Base-by-base conservation (phyloP, 2,888 invertebrate species). In the Polyommatus iphigenia region DNA sequence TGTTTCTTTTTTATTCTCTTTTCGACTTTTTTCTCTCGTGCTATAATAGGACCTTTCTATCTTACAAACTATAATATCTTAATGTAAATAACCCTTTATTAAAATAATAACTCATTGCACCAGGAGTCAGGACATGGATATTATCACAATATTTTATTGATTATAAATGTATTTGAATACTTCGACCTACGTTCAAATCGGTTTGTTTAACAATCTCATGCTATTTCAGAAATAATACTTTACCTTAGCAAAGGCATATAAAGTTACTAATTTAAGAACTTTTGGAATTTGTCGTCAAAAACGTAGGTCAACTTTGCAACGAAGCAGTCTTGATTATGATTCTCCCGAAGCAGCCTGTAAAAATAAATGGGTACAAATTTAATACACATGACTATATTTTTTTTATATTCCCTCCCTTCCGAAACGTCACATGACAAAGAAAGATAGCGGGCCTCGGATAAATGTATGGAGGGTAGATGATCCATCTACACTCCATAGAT, bases 341-440 rank as follows among this genome's bases (percentile, higher is more conserved):
- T 73, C 73, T 46, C 73, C 46, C 20, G 73, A 73, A 10, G 73
- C 46, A 15, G 73, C 73, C 73, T 73, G 73, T 24, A 50, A 73
- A 73, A 41, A 41, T n/a, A 72, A 36, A 36, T 4, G 24, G 71
- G 6, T 24, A 32, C 15, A 32, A 29, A 71, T 15, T 13, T 13
- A 71, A 46, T 46, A 46, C 46, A 46, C 10, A 46, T 10, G 46
- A 46, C 46, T 46, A 46, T 46, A 46, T 0, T 2, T 41, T 41
- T 10, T 41, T 41, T 41, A 41, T 41, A 10, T 41, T 41, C 2
- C 7, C 41, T 41, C 2, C 41, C 2, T 10, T 41, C 8, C 2
- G 8, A 10, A 41, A 10, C 41, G 10, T 41, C 10, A 41, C 2
- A 41, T 41, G 41, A 41, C 41, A 41, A 10, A 41, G 8, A 41